These are phyloP conservation scores for Cantharis flavilabris DNA, from an alignment of 2,888 invertebrate genomes.

Conservation along the genomic window DNA sequence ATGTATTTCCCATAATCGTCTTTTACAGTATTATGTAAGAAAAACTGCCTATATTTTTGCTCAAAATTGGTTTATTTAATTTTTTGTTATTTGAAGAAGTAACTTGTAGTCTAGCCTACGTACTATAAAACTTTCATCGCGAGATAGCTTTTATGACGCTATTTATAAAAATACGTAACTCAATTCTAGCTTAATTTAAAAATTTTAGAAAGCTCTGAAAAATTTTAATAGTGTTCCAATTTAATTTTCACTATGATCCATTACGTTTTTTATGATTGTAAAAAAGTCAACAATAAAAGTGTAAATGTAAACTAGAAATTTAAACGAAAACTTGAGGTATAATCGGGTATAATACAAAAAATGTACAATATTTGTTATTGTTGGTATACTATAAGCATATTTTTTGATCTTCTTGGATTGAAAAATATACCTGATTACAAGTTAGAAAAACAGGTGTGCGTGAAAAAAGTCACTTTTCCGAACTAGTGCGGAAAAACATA, in stretches of 20 bases:
- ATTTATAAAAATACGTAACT: neutral
- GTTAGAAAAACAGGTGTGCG: too few species aligned
- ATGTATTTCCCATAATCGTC: neutral
- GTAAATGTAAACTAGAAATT: too few species aligned
- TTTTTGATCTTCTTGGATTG: too few species aligned
- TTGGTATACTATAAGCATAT: too few species aligned
- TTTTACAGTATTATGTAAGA: neutral
- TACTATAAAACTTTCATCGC: neutral
- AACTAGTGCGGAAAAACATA: too few species aligned
- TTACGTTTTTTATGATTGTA: neutral
- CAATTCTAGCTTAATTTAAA: neutral
- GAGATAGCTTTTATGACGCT: neutral
- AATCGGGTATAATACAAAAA: too few species aligned
- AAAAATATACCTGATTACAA: too few species aligned
- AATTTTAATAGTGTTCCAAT: neutral
- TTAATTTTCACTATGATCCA: neutral
- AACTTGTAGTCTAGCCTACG: neutral
- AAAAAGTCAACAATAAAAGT: neutral
- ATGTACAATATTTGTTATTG: too few species aligned
- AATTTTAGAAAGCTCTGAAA: neutral
- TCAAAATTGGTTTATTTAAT: neutral
- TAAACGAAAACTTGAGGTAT: too few species aligned
- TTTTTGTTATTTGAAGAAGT: neutral
- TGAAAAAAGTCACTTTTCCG: too few species aligned
- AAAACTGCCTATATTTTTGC: neutral